Evolutionary conservation across 2,113 vertebrate species (phyloP), one percentile per base, ranked within the genome.

Genomic region (Bungarus multicinctus): DNA sequence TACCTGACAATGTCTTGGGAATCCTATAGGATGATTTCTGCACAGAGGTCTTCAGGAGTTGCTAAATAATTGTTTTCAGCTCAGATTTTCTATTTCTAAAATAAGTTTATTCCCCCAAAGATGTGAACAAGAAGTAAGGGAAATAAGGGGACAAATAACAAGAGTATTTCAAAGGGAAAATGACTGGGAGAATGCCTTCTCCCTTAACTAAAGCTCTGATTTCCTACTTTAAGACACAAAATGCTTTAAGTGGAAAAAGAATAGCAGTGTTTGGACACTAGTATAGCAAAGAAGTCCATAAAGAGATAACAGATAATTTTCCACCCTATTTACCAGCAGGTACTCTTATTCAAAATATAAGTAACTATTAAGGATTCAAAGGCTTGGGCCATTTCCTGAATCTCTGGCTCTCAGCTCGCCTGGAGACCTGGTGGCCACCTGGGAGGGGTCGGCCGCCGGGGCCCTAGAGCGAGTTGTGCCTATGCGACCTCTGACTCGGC

Each of bases 241-340:
- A 97, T 96, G 94, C 57, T 96, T 97, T 94, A 96, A 50, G 93
- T 95, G 47, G 85, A 97, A 95, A 94, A 97, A 91, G 93, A 94
- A 92, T 93, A 95, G 96, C 93, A 90, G 93, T 96, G 95, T 95
- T 94, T 95, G 94, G 92, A 95, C 95, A 95, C 93, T 93, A 97
- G 74, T 86, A 96, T 95, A 97, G 95, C 95, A 96, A 96, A 97
- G 96, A 97, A 96, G 97, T 97, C 97, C 98, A 97, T 95, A 50
- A 30, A 64, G 14, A 39, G 25, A 90, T 91, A 87, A 96, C 96
- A 95, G 92, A 94, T n/a, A 0, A 27, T 14, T 88, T 88, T 45
- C 91, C 50, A 30, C 34, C 50, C 9, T 25, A 12, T 87, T 30
- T 93, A 92, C 90, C 92, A 96, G 90, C 93, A 92, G 96, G 94